A percentile compares a stretch with the other conserved stretches of the same genome.
These are phyloP conservation scores for Microtus agrestis DNA, from an alignment of 2,797 vertebrate genomes.

Conservation along the genomic window DNA sequence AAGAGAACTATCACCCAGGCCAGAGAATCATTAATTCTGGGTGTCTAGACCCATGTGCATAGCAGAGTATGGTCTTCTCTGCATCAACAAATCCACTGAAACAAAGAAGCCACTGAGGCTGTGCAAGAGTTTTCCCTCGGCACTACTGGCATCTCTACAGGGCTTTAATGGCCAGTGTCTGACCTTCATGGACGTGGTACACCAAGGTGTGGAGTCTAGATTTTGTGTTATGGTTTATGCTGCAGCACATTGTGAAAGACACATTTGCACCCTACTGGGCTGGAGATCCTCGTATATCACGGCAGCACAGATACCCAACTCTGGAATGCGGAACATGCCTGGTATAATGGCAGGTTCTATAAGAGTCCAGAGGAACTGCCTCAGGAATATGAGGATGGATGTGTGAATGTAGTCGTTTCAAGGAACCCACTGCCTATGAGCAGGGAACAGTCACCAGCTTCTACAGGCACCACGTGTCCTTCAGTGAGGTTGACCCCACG, in stretches of 20 bases:
- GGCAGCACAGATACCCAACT: conserved; percentile 82
- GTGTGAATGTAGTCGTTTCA: not conserved
- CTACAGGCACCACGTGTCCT: conserved; percentile 84
- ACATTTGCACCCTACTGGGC: not conserved
- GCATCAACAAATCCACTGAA: not conserved
- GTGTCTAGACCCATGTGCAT: not conserved
- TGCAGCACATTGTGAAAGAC: not conserved
- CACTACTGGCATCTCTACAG: not conserved
- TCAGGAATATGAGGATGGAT: not conserved
- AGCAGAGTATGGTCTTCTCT: not conserved
- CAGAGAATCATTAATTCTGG: not conserved
- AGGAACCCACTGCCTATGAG: not conserved
- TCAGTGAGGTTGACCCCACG: conserved; percentile 84
- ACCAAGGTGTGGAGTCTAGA: not conserved
- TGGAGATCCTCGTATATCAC: conserved; percentile 91
- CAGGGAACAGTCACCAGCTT: conserved; percentile 20
- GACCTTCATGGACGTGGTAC: not conserved
- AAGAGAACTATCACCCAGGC: not conserved
- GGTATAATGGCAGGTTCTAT: not conserved
- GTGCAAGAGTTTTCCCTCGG: not conserved
- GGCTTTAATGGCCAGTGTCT: not conserved
- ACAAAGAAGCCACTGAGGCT: not conserved
- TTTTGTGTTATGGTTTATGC: conserved; percentile 85
- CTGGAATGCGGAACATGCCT: conserved; percentile 84
- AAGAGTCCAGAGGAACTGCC: not conserved